Evolutionary conservation across 2,797 vertebrate genomes (phyloP).

Genomic region (Siniperca obscura): DNA sequence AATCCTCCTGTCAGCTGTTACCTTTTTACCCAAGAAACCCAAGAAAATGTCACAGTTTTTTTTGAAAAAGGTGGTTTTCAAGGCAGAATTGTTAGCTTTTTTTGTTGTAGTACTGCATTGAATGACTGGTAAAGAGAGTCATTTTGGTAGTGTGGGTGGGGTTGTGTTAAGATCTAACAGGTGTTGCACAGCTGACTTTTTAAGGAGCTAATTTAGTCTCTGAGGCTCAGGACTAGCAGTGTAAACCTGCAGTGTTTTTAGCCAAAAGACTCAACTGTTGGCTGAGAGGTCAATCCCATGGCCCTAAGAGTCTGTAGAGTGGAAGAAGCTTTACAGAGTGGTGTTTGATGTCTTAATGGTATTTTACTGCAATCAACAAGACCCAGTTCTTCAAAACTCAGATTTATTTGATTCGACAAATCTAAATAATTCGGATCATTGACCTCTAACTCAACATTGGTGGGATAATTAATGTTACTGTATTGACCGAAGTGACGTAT

Average conservation of each 20-base stretch:
- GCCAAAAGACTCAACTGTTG: conserved; percentile 41
- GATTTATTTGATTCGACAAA: not conserved
- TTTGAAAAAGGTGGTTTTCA: not conserved
- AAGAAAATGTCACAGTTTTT: not conserved
- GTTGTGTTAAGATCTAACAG: conserved; percentile 52
- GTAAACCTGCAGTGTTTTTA: conserved; percentile 21
- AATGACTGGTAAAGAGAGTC: not conserved
- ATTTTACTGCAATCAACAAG: not conserved
- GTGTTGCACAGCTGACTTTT: conserved; percentile 66
- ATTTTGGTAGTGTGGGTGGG: not conserved
- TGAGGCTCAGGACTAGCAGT: not conserved
- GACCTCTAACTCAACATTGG: not conserved
- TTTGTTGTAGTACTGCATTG: not conserved
- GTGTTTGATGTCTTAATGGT: not conserved
- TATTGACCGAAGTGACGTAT: not conserved
- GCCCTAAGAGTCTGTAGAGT: not conserved
- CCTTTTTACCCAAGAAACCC: not conserved
- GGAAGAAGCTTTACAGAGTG: not conserved
- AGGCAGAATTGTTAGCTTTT: not conserved
- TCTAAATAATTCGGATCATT: not conserved
- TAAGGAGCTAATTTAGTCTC: conserved; percentile 61
- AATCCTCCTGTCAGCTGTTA: not conserved
- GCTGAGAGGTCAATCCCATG: conserved; percentile 17
- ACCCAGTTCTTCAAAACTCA: not conserved
- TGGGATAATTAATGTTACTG: not conserved